Evolutionary conservation across 2,888 invertebrate genomes (phyloP), one percentile per base, ranked within the genome.

Genomic region (Drosophila robusta): DNA sequence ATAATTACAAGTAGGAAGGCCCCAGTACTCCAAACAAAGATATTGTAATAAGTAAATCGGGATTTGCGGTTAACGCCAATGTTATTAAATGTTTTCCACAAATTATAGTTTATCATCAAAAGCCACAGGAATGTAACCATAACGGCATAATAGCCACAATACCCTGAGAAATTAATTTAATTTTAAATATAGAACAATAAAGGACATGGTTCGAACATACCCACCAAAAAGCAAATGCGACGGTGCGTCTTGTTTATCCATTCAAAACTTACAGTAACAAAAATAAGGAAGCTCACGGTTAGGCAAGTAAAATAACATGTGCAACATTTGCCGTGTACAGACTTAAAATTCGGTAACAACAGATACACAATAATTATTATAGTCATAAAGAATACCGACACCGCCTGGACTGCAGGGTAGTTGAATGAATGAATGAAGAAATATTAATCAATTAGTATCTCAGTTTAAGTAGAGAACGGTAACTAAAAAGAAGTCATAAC

Each of bases 61-160:
- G 32, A 46, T 34, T 45, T 51, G 12, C 1, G 61, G 3, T 4
- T 16, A 36, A 50, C 32, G 8, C 50, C 61, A 71, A 81, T 52
- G 9, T 56, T 41, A 1, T 45, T 41, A 32, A 90, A 84, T 41
- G 72, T 81, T 93, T 95, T 95, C 95, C 96, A 97, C 85, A 97
- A 95, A 90, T 97, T 96, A 90, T 96, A 95, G 91, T 96, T 96
- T 94, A 97, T 96, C 12, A 96, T 95, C 89, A 96, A 96, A 80
- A 97, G 93, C 97, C 97, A 97, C 90, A 96, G 95, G 93, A 97
- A 96, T 75, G 96, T 95, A 18, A 95, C 94, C 91, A 96, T 93
- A 89, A 96, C 95, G 57, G 94, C 94, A 91, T 95, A 96, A 91
- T 96, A 95, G 49, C 82, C 79, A 18, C 54, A n/a, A 56, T 78